Conservation (phyloP, 2,113 vertebrate species). For the Neolamprologus toae region DNA sequence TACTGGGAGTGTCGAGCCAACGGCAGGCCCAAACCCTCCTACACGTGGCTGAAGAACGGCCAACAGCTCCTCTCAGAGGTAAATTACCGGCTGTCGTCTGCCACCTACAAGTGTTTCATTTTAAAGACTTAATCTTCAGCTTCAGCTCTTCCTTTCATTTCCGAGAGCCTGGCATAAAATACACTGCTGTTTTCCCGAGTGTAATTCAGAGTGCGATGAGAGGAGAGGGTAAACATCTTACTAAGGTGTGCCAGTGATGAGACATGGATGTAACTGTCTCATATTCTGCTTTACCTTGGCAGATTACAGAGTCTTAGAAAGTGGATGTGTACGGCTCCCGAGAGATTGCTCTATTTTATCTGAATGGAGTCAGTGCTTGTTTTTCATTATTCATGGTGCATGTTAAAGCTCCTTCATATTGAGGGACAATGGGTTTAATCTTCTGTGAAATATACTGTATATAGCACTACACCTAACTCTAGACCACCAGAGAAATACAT, state of each 20-base stretch:
- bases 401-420: conserved; percentile 50
- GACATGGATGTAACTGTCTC: conserved; percentile 45
- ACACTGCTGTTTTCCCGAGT: conserved; percentile 11
- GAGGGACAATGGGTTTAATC: conserved; percentile 60
- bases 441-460: conserved; percentile 47
- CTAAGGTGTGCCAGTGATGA: conserved; percentile 48
- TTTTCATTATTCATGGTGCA: conserved; percentile 67
- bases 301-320: conserved; percentile 55
- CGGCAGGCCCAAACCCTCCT: conserved; percentile 88
- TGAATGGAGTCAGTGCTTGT: conserved; percentile 47
- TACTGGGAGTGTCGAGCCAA: conserved; percentile 86
- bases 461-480: conserved; percentile 2
- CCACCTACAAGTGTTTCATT: conserved; percentile 32
- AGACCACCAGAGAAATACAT: conserved; percentile 16
- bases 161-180: not conserved
- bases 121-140: conserved; percentile 43
- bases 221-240: conserved; percentile 43
- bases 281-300: conserved; percentile 39
- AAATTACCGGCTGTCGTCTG: conserved; percentile 35
- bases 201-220: conserved; percentile 25
- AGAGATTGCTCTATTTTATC: conserved; percentile 55
- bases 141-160: conserved; percentile 13
- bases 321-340: conserved; percentile 47
- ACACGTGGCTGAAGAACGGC: conserved; percentile 88
- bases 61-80: conserved; percentile 80